Evolutionary conservation across 2,888 invertebrate species (phyloP).

Genomic region (Aporophyla lueneburgensis): DNA sequence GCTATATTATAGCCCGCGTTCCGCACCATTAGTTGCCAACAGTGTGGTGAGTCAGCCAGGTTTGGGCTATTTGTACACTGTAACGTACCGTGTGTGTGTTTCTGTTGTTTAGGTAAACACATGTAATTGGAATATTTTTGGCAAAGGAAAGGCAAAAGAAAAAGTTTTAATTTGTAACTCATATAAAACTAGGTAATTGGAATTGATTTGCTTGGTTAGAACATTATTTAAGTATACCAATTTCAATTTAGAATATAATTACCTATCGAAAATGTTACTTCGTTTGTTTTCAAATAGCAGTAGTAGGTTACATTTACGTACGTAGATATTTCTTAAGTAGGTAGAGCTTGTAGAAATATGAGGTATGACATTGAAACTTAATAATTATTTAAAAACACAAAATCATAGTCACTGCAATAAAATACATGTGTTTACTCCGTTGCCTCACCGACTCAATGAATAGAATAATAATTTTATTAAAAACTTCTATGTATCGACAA

Average conservation of each 20-base stretch:
- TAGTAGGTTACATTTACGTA: neutral
- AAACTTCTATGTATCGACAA: neutral
- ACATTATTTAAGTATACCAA: too few relatives aligned
- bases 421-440: neutral
- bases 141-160: neutral
- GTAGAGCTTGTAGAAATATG: neutral
- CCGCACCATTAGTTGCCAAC: constrained; percentile 61
- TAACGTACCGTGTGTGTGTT: constrained; percentile 11
- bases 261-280: neutral
- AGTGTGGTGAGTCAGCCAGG: constrained; percentile 54
- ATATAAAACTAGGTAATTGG: neutral
- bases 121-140: neutral
- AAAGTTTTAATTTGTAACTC: neutral
- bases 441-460: neutral
- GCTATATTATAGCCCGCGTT: constrained; percentile 54
- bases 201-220: neutral
- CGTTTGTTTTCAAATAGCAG: neutral
- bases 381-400: neutral
- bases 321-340: neutral
- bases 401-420: neutral
- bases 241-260: too few relatives aligned
- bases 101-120: neutral
- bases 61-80: constrained; percentile 31
- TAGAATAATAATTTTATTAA: neutral
- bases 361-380: neutral